Evolutionary conservation across 1,140 invertebrate species (phyloP), one percentile per base, ranked within the genome.

Genomic region (Heliconius hermathena): DNA sequence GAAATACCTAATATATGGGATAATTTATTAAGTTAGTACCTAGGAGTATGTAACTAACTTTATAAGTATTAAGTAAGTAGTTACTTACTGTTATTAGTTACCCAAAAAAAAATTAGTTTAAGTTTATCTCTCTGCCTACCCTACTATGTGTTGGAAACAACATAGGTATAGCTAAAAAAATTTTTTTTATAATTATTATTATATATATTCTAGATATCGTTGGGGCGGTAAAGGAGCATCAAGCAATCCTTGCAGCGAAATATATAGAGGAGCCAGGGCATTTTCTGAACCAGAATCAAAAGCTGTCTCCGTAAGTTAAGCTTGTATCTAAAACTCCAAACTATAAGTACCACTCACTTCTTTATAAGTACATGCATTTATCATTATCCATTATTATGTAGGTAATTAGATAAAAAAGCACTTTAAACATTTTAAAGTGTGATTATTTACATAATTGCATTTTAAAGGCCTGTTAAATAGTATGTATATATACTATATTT

Each of bases 281-380:
- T 99, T 99, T 91, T 99, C 98, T 0, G 99, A 99, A 94, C 97
- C 98, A 0, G 99, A 99, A 94, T 98, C 98, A 6, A 95, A 95
- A 87, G 97, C 98, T 1, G 95, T 97, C 70, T 91, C 96, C 8
- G 96, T 97, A 88, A 96, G 96, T 83, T 29, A 29, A 26, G 26
- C 22, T 3, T 26, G 2, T 16, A 57, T 3, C n/a, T 57, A 57
- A 36, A 57, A 57, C 20, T 9, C n/a, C 13, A 18, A 54, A 4
- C 13, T 57, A 22, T 22, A 22, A 57, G 54, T 22, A 66, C 22
- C 60, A 26, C 22, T 26, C 11, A 66, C 26, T 26, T 66, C 60
- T 16, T 29, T 29, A 29, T 26, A 29, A 29, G 60, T 6, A 29
- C 8, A 22, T 22, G 54, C 20, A 26, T 54, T 54, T 54, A 57